phyloP scores from a whole-genome alignment of 2,113 vertebrate genomes.

The Bujurquina vittata region DNA sequence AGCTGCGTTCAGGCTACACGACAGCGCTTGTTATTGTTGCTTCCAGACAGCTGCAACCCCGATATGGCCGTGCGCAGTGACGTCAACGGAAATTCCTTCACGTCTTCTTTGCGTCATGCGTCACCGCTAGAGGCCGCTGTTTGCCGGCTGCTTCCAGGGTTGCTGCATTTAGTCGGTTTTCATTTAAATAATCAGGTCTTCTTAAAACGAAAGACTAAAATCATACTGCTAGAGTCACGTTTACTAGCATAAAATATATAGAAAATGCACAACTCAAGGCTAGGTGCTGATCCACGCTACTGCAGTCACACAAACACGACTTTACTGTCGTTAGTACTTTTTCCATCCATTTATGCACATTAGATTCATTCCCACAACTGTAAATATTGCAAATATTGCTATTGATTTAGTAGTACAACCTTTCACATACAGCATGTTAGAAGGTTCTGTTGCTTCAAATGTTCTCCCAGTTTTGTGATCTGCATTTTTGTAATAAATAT shows the following conservation, averaged over 20 bases:
- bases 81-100: constrained; percentile 87
- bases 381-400: background rate
- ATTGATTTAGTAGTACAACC: no score
- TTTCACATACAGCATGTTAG: background rate
- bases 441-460: background rate
- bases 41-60: constrained; percentile 82
- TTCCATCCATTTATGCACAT: no score
- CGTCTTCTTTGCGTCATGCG: constrained; percentile 70
- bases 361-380: background rate
- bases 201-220: no score
- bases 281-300: no score
- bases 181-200: background rate
- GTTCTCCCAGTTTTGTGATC: background rate
- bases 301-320: no score
- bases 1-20: constrained; percentile 16
- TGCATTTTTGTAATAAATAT: background rate
- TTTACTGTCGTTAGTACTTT: no score
- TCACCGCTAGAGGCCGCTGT: constrained; percentile 38
- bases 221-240: no score
- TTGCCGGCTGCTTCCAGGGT: background rate
- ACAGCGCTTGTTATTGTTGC: constrained; percentile 82
- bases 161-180: no score
- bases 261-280: no score
- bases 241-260: no score
- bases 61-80: constrained; percentile 82